A percentile compares a stretch with the other conserved stretches of the same genome.
phyloP scores from a whole-genome alignment of 2,797 vertebrate genomes.

The Sebastiscus albofasciatus region DNA sequence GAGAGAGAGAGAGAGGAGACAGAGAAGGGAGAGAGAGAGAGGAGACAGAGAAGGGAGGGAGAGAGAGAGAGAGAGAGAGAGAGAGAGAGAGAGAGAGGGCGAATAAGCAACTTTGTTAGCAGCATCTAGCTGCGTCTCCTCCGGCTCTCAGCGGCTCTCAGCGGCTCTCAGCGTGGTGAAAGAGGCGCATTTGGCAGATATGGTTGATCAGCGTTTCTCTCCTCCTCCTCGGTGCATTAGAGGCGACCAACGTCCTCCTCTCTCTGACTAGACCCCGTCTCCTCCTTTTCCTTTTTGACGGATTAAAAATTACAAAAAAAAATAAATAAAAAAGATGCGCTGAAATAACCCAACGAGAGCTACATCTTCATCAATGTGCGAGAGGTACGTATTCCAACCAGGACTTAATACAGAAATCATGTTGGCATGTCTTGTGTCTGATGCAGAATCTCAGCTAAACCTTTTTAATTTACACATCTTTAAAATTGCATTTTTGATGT shows the following conservation, averaged over 20 bases:
- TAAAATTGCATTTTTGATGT: constrained; percentile 8
- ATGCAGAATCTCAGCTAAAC: constrained; percentile 25
- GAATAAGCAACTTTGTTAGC: constrained; percentile 80
- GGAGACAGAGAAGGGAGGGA: rapidly evolving
- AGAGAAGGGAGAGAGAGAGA: too few relatives aligned
- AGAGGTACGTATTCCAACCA: constrained; percentile 72
- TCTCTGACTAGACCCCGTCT: constrained; percentile 19
- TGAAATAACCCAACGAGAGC: constrained; percentile 32
- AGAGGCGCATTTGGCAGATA: constrained; percentile 70
- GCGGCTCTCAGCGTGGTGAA: constrained; percentile 52
- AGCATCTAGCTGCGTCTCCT: constrained; percentile 77
- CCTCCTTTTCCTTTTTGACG: constrained; percentile 31
- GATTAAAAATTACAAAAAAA: constrained; percentile 43
- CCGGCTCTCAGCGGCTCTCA: background rate
- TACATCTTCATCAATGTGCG: constrained; percentile 59
- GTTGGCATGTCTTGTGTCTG: constrained; percentile 8
- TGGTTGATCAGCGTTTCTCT: constrained; percentile 76
- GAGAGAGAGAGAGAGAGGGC: background rate
- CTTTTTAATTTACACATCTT: constrained; percentile 6
- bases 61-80: too few relatives aligned
- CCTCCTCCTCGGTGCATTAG: constrained; percentile 53
- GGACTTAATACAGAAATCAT: constrained; percentile 40
- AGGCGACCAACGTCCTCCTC: constrained; percentile 22
- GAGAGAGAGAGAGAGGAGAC: too few relatives aligned
- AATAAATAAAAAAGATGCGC: constrained; percentile 14